Base-by-base conservation (phyloP, 2,888 invertebrate species). In the Pilophorus perplexus region DNA sequence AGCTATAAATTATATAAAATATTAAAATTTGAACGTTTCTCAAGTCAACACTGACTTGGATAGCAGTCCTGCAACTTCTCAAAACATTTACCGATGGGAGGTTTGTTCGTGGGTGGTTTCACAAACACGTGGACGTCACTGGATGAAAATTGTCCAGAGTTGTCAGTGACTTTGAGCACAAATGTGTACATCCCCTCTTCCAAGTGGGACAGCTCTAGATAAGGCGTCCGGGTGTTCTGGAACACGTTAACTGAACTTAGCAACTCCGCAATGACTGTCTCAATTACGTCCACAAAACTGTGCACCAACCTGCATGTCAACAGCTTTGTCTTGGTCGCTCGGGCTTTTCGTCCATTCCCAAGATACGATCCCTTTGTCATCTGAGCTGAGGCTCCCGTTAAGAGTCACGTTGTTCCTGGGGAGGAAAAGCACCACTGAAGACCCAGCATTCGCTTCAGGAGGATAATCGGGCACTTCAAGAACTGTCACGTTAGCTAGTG, bases 301-400 rank as follows among this genome's bases (percentile, higher is more conserved):
- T 23, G 22, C 23, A 4, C 8, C 16, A 2, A 81, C 82, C 76
- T 79, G 93, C 93, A 95, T 95, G 75, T 95, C 95, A 8, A 93
- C 94, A 0, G 93, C 93, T 75, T 93, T 90, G 71, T 90, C 88
- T 71, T 90, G 88, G 75, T 91, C 91, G 52, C 88, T 88, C 0
- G 88, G 85, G 55, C 90, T 88, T 76, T 94, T 94, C 0, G 92
- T 93, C 96, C 96, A 96, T 77, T 95, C 94, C 90, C 95, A 97
- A 22, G 88, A 90, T 0, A 85, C 86, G 73, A 96, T 95, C 72
- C 91, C 92, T 74, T 93, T 90, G 78, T 96, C 96, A 75, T 97
- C 96, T 0, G 90, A 89, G 69, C 94, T 95, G 67, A 88, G 80
- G 73, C 90, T 95, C 3, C 95, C 96, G 76, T 92, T 93, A 22